These are phyloP conservation scores for Chascanopsetta lugubris DNA, from an alignment of 2,113 vertebrate species.

Conservation along the genomic window DNA sequence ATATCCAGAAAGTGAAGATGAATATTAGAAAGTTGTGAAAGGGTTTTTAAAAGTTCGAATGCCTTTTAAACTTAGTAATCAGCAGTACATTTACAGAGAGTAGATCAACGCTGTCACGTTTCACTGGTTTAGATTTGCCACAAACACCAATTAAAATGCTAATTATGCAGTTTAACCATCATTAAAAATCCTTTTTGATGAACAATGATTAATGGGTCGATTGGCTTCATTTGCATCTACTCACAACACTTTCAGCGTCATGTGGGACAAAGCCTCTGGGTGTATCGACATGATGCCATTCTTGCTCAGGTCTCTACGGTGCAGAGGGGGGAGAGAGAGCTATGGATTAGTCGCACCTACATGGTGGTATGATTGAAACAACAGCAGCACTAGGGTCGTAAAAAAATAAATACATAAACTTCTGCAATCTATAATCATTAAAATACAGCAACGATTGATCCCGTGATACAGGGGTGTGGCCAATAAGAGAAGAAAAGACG, in stretches of 20 bases:
- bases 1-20: too few relatives aligned
- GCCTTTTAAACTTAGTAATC: too few relatives aligned
- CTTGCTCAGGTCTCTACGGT: conserved; percentile 92
- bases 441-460: conserved; percentile 10
- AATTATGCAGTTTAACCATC: background rate
- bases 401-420: too few relatives aligned
- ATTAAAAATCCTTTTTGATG: background rate
- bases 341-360: conserved; percentile 21
- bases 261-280: conserved; percentile 90
- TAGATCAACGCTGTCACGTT: background rate
- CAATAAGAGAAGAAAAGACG: background rate
- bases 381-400: conserved; percentile 12
- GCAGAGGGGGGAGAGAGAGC: conserved; percentile 22
- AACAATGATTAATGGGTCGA: background rate
- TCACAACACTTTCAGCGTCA: conserved; percentile 94
- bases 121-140: background rate
- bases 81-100: background rate
- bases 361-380: conserved; percentile 16
- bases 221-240: conserved; percentile 58
- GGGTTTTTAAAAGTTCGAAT: too few relatives aligned
- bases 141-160: background rate
- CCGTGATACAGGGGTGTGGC: background rate
- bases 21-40: too few relatives aligned
- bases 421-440: conserved; percentile 13
- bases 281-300: conserved; percentile 98